A percentile compares a stretch with the other conserved stretches of the same genome.
Evolutionary conservation across 2,888 invertebrate species (phyloP).

Genomic region (Allophyes oxyacanthae): DNA sequence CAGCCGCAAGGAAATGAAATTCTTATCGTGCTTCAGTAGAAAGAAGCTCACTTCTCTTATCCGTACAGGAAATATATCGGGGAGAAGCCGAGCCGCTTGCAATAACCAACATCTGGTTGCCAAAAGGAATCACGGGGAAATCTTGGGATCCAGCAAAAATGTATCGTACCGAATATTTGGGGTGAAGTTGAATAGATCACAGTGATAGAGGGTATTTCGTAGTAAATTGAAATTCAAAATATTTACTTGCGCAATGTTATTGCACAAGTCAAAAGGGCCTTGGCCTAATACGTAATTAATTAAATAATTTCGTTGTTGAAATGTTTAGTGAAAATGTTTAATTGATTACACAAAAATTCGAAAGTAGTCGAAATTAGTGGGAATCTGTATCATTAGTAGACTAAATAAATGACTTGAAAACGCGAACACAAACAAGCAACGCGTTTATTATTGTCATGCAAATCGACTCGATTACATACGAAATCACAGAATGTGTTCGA

Average conservation of each 20-base stretch:
- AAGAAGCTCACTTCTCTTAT: slow-evolving; percentile 86
- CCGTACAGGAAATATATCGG: slow-evolving; percentile 85
- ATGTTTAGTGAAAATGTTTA: slow-evolving; percentile 17
- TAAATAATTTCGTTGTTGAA: background rate
- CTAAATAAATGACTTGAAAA: slow-evolving; percentile 50
- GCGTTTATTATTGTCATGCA: slow-evolving; percentile 68
- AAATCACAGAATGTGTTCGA: slow-evolving; percentile 79
- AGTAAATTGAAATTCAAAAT: slow-evolving; percentile 13
- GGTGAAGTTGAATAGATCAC: slow-evolving; percentile 52
- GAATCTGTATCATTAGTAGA: slow-evolving; percentile 39
- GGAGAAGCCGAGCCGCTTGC: slow-evolving; percentile 71
- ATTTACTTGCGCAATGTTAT: slow-evolving; percentile 9
- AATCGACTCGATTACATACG: slow-evolving; percentile 74
- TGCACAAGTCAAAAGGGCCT: slow-evolving; percentile 9
- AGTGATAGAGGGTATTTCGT: slow-evolving; percentile 32
- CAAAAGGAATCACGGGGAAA: slow-evolving; percentile 76
- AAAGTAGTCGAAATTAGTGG: slow-evolving; percentile 33
- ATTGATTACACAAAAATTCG: slow-evolving; percentile 24
- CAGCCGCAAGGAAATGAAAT: slow-evolving; percentile 88
- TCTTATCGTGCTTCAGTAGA: slow-evolving; percentile 87
- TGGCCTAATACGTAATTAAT: slow-evolving; percentile 13
- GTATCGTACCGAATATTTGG: slow-evolving; percentile 65
- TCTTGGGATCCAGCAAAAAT: slow-evolving; percentile 70
- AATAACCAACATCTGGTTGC: slow-evolving; percentile 84
- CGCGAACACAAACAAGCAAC: slow-evolving; percentile 45